phyloP scores from a whole-genome alignment of 2,888 invertebrate genomes.

The Crocallis elinguaria region DNA sequence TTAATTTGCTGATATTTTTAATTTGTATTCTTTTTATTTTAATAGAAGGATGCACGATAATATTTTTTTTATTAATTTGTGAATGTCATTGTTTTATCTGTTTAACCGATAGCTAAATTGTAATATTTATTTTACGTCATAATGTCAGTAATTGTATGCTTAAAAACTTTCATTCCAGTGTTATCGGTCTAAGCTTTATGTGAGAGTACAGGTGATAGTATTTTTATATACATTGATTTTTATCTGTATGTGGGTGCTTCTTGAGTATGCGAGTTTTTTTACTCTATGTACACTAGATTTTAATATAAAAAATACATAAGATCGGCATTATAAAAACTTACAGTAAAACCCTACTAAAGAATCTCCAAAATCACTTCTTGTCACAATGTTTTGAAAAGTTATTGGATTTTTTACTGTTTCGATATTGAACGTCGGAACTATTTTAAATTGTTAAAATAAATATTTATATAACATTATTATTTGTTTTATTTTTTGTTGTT shows the following conservation, averaged over 20 bases:
- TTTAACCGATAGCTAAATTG: constrained; percentile 28
- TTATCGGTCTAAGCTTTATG: constrained; percentile 77
- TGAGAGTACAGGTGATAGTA: constrained; percentile 69
- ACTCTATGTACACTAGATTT: constrained; percentile 57
- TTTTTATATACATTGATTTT: constrained; percentile 66
- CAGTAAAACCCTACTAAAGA: constrained; percentile 49
- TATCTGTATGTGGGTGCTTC: constrained; percentile 68
- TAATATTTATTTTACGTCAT: constrained; percentile 51
- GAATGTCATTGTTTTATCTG: constrained; percentile 45
- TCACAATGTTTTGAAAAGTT: constrained; percentile 58
- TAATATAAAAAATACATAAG: constrained; percentile 22
- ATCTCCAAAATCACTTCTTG: constrained; percentile 67
- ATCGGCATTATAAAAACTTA: constrained; percentile 33
- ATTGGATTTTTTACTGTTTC: constrained; percentile 60
- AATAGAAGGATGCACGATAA: constrained; percentile 57
- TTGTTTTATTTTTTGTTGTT: constrained; percentile 66
- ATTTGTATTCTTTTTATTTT: constrained; percentile 51
- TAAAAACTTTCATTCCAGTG: constrained; percentile 80
- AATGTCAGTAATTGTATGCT: constrained; percentile 67
- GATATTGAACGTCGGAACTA: constrained; percentile 66
- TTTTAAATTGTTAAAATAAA: constrained; percentile 80
- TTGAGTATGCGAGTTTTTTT: constrained; percentile 62
- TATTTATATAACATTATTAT: constrained; percentile 77
- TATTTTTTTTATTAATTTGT: constrained; percentile 50
- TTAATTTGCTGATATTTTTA: constrained; percentile 69